Evolutionary conservation across 2,113 vertebrate species (phyloP).

Genomic region (Noctilio leporinus): DNA sequence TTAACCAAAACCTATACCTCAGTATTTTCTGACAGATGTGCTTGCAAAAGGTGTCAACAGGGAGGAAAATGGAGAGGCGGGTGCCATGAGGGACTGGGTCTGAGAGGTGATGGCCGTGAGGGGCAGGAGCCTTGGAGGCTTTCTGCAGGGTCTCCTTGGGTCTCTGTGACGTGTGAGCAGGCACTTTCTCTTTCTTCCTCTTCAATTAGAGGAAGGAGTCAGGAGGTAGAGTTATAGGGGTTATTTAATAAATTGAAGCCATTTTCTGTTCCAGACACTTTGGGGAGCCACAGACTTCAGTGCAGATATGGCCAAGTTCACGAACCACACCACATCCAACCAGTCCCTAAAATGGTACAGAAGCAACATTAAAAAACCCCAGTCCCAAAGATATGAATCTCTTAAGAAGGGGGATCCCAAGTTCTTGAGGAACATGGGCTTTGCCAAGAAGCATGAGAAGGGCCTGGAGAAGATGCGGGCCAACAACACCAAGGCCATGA

Average conservation of each 20-base stretch:
- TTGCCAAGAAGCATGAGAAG: neutral
- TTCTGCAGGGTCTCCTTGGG: neutral
- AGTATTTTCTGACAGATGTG: neutral
- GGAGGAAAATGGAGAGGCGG: neutral
- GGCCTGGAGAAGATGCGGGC: neutral
- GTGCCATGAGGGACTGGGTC: neutral
- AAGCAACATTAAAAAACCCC: neutral
- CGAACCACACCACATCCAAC: neutral
- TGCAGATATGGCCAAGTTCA: neutral
- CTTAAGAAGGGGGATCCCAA: neutral
- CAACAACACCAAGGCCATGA: neutral
- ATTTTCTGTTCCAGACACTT: neutral
- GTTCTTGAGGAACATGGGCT: neutral
- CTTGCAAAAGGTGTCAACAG: conserved; percentile 39
- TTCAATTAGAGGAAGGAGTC: neutral
- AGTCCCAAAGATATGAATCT: neutral
- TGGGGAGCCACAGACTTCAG: neutral
- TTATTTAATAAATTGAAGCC: neutral
- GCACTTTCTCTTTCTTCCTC: neutral
- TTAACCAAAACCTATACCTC: neutral
- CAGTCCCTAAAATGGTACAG: neutral
- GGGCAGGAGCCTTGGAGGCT: neutral
- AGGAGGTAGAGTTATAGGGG: neutral
- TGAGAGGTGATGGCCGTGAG: too few relatives aligned
- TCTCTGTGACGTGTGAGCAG: neutral